phyloP scores from a whole-genome alignment of 2,113 vertebrate genomes.

The Rostratula benghalensis region DNA sequence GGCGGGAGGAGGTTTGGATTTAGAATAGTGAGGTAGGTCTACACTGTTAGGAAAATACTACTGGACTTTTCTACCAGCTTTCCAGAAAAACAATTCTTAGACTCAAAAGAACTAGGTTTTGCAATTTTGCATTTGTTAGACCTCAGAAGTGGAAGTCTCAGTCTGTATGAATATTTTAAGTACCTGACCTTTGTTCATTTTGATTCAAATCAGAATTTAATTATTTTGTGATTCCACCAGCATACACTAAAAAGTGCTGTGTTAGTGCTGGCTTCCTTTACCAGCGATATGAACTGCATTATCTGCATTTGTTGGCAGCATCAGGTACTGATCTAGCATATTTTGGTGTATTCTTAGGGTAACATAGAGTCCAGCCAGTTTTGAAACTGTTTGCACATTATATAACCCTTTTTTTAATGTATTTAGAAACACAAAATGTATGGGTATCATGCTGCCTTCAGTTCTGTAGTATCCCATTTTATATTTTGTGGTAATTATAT shows the following conservation, averaged over 20 bases:
- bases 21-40: neutral
- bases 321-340: neutral
- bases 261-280: neutral
- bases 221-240: neutral
- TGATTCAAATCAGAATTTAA: neutral
- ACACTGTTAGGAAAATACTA: neutral
- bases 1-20: neutral
- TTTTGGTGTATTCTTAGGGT: neutral
- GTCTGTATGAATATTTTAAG: neutral
- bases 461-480: neutral
- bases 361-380: neutral
- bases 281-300: neutral
- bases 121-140: neutral
- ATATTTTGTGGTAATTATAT: neutral
- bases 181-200: neutral
- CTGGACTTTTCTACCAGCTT: neutral
- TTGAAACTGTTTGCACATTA: neutral
- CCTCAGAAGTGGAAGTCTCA: neutral
- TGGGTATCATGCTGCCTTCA: neutral
- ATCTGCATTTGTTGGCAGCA: neutral
- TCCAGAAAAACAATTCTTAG: neutral
- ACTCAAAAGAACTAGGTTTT: neutral
- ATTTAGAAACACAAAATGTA: neutral
- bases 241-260: neutral
- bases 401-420: neutral